Base-by-base conservation (phyloP, 2,888 invertebrate species). In the Rhopalosiphum nymphaeae region DNA sequence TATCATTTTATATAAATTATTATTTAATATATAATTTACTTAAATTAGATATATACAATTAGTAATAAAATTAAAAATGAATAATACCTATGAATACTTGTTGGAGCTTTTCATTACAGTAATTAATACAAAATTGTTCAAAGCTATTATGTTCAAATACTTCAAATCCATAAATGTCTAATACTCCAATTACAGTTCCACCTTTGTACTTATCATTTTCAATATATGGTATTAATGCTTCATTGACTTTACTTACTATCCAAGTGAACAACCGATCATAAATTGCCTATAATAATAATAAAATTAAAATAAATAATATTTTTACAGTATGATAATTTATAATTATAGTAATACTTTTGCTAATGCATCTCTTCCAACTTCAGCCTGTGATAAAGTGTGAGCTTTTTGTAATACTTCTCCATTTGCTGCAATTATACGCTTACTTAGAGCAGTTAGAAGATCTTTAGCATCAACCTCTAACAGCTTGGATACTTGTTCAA, bases 81-180 rank as follows among this genome's bases (percentile, higher is more conserved):
- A 56, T 42, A 42, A 96, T 95, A 98, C 98, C 98, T 95, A 99
- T 99, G 96, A 99, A 99, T 67, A 99, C 96, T 96, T 99, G 99
- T 96, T 99, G 99, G 95, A 99, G 96, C 96, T 99, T 99, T 96
- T 99, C 99, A 96, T 99, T 99, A 96, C 99, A 99, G 96, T 99
- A 99, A 96, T 99, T 99, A 95, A 99, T 99, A 96, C 99, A 99
- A 96, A 99, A 99, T 96, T 99, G 99, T 96, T 99, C 99, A 96
- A 99, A 99, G 96, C 98, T 99, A 96, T 99, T 99, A 56, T 97
- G 97, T 95, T 99, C 99, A 96, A 99, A 99, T 95, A 99, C 99
- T 96, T 99, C 99, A 96, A 99, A 99, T 44, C 99, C 99, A 96
- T 99, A 99, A 95, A 99, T 99, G 96, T 99, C 99, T 91, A 99